Percentiles rank a stretch among this genome's conserved stretches.
Evolutionary conservation across 2,113 vertebrate genomes (phyloP).

Genomic region (Phasianus colchicus): DNA sequence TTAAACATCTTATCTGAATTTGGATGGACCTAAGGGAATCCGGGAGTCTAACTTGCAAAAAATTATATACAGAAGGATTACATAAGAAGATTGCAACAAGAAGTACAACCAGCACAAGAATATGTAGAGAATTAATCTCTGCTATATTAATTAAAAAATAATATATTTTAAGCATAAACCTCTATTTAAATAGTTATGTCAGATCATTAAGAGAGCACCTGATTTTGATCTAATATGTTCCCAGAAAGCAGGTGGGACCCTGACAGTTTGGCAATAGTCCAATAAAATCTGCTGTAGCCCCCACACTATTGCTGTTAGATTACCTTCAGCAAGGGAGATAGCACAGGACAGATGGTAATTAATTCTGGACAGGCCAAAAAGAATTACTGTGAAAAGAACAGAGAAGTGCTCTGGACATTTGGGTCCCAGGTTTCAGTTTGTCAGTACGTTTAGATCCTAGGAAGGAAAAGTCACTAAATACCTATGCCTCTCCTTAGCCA

Average conservation of each 20-base stretch:
- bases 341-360: constrained; percentile 59
- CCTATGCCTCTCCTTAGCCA: neutral
- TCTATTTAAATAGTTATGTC: constrained; percentile 62
- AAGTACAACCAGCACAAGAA: neutral
- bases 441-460: neutral
- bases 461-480: neutral
- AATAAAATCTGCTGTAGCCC: constrained; percentile 23
- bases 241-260: constrained; percentile 62
- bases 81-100: neutral
- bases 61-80: neutral
- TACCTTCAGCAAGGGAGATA: constrained; percentile 29
- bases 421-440: neutral
- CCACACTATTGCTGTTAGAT: neutral
- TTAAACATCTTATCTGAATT: neutral
- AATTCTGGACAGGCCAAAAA: constrained; percentile 60
- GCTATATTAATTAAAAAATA: constrained; percentile 29
- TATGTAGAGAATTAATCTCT: neutral
- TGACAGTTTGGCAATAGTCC: neutral
- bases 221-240: constrained; percentile 39
- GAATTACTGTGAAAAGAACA: constrained; percentile 36
- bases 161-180: constrained; percentile 41
- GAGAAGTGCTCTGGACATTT: neutral
- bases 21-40: neutral
- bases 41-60: neutral
- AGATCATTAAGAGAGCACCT: constrained; percentile 61